Percentiles rank a stretch among this genome's conserved stretches.
phyloP scores from a whole-genome alignment of 2,888 invertebrate species.

The Drosophila nr. fundita region DNA sequence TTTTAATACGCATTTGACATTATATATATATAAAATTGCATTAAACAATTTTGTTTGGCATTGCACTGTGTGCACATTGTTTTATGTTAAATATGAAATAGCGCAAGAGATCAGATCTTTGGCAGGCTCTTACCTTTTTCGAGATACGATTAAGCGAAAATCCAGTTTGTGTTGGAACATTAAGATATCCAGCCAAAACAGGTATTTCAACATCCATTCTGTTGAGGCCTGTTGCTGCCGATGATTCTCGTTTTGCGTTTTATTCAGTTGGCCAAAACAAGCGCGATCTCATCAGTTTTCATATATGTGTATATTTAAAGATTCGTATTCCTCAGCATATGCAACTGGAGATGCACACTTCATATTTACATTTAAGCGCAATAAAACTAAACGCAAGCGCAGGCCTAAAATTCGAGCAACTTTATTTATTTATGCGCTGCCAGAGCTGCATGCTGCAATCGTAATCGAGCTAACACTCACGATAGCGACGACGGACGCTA shows the following conservation, averaged over 20 bases:
- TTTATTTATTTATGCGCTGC: slow-evolving; percentile 72
- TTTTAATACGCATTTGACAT: slow-evolving; percentile 52
- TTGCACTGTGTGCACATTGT: slow-evolving; percentile 16
- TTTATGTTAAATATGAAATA: slow-evolving; percentile 16
- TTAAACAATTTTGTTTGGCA: slow-evolving; percentile 11
- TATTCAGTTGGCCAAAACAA: slow-evolving; percentile 38
- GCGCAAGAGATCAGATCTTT: slow-evolving; percentile 12
- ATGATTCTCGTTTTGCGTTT: slow-evolving; percentile 43
- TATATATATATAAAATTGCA: neutral
- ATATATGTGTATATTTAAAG: slow-evolving; percentile 34
- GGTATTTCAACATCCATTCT: slow-evolving; percentile 91
- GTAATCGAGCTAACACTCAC: slow-evolving; percentile 27
- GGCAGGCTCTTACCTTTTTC: slow-evolving; percentile 87
- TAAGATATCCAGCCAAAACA: slow-evolving; percentile 90
- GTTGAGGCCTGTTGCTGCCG: slow-evolving; percentile 65
- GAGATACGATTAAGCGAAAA: slow-evolving; percentile 91
- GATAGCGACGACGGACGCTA: neutral
- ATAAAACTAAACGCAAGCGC: slow-evolving; percentile 57
- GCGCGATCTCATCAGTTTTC: slow-evolving; percentile 41
- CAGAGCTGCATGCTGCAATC: slow-evolving; percentile 56
- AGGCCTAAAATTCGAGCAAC: slow-evolving; percentile 52
- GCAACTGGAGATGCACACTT: slow-evolving; percentile 55
- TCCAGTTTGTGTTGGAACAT: slow-evolving; percentile 90
- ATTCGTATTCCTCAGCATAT: slow-evolving; percentile 31
- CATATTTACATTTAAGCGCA: slow-evolving; percentile 68